These are phyloP conservation scores for Papilio polyxenes DNA, from an alignment of 1,140 invertebrate species.

Conservation along the genomic window DNA sequence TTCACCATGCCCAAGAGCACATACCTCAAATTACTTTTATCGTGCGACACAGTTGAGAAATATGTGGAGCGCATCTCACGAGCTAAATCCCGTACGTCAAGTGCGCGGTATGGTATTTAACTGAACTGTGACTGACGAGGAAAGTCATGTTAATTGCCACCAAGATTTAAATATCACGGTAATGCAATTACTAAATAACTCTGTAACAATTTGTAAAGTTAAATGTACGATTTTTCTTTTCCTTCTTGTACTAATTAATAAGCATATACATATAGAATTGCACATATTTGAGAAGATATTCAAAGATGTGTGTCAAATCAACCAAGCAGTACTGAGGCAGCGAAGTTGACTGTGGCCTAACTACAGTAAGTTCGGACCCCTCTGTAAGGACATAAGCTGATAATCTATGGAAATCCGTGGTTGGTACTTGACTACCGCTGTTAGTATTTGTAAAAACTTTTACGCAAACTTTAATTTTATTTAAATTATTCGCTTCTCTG, in stretches of 20 bases:
- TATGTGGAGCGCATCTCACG: slow-evolving; percentile 33
- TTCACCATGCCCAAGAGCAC: neutral
- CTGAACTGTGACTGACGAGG: slow-evolving; percentile 22
- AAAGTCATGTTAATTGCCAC: slow-evolving; percentile 9
- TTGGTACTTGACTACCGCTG: too few species aligned
- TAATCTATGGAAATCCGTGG: too few species aligned
- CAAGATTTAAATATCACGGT: slow-evolving; percentile 1
- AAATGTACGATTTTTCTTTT: neutral
- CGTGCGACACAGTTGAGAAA: slow-evolving; percentile 30
- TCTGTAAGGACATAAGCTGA: neutral
- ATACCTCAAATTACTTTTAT: slow-evolving; percentile 28
- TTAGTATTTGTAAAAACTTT: too few species aligned
- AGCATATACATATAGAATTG: neutral
- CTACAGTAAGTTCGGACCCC: neutral
- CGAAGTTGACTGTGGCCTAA: neutral
- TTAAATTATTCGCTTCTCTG: neutral
- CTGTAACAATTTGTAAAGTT: neutral
- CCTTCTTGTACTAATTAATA: neutral
- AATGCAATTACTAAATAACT: neutral
- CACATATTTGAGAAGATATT: neutral
- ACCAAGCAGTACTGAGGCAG: neutral
- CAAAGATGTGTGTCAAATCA: neutral
- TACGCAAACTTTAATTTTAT: neutral
- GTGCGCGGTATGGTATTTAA: slow-evolving; percentile 1
- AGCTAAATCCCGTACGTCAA: slow-evolving; percentile 5